Conservation (phyloP, 2,888 invertebrate species). For the Heliconius aoede region DNA sequence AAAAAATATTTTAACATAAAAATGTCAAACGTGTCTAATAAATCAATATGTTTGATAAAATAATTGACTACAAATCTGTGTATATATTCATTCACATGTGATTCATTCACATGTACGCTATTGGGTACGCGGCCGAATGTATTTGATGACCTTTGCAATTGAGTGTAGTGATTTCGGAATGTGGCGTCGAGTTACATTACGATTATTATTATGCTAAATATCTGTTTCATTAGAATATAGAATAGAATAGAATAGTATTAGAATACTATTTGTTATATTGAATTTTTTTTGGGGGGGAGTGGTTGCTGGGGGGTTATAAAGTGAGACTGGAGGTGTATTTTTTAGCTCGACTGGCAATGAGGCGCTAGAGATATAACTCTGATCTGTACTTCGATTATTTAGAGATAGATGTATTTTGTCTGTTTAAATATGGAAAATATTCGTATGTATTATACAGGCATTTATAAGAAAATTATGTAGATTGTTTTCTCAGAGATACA, state of each 20-base stretch:
- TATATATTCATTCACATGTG: too few species aligned
- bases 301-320: too few species aligned
- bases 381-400: too few species aligned
- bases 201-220: constrained; percentile 14
- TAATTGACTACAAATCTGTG: neutral
- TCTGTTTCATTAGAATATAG: neutral
- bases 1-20: too few species aligned
- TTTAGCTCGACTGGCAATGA: too few species aligned
- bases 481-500: neutral
- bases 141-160: constrained; percentile 46
- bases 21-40: too few species aligned
- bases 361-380: neutral
- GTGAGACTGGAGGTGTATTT: too few species aligned
- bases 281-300: too few species aligned
- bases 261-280: constrained; percentile 15
- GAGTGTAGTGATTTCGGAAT: constrained; percentile 46
- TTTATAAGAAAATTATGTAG: neutral
- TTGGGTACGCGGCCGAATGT: constrained; percentile 35
- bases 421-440: neutral
- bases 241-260: too few species aligned
- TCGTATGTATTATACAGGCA: neutral
- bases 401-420: too few species aligned
- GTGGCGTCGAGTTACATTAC: constrained; percentile 39
- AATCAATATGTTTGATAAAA: neutral
- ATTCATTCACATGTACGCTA: neutral